Percentiles rank a stretch among this genome's conserved stretches.
phyloP scores from a whole-genome alignment of 2,888 invertebrate genomes.

The Glaucopsyche alexis region DNA sequence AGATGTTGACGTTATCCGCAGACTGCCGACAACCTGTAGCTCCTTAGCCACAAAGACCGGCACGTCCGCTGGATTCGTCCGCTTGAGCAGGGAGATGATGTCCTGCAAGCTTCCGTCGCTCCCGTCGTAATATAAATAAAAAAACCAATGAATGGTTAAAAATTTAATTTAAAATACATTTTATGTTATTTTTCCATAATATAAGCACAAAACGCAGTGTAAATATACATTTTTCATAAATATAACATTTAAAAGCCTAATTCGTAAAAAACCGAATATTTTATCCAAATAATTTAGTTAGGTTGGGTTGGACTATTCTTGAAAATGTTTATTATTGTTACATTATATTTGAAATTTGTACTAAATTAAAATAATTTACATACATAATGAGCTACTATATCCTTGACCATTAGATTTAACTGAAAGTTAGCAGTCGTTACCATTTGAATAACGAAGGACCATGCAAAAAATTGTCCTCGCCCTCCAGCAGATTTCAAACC shows the following conservation, averaged over 20 bases:
- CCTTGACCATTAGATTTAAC: background rate
- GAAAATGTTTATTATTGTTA: no score
- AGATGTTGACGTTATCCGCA: no score
- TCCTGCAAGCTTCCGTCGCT: no score
- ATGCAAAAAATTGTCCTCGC: no score
- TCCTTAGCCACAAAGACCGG: no score
- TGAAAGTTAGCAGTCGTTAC: background rate
- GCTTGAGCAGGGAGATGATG: no score
- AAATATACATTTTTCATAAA: background rate
- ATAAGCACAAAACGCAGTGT: background rate
- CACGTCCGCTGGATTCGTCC: no score
- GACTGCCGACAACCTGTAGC: no score
- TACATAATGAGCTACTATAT: background rate
- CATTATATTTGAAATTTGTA: background rate
- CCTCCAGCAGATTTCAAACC: no score
- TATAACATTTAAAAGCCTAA: constrained; percentile 4
- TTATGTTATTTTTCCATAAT: background rate
- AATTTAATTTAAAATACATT: constrained; percentile 24
- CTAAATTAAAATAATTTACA: background rate
- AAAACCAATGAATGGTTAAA: background rate
- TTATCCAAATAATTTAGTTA: background rate
- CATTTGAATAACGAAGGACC: background rate
- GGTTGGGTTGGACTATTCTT: background rate
- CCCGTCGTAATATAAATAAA: no score
- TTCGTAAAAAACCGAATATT: background rate